A percentile compares a stretch with the other conserved stretches of the same genome.
These are phyloP conservation scores for Danaus chrysippus DNA, from an alignment of 2,888 invertebrate species.

Conservation along the genomic window DNA sequence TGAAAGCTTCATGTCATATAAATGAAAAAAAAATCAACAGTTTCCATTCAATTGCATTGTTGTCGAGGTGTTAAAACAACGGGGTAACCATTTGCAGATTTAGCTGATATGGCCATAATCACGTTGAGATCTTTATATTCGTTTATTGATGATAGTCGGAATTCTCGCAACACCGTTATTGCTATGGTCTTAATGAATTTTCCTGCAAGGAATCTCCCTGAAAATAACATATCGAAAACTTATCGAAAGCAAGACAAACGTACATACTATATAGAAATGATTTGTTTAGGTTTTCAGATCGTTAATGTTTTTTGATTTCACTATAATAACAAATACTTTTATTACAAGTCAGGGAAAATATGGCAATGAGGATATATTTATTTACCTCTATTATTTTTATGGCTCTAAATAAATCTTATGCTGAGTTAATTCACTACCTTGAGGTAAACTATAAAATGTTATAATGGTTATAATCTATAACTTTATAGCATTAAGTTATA, in stretches of 20 bases:
- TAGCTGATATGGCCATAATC: slow-evolving; percentile 52
- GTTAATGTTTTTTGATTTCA: too few relatives aligned
- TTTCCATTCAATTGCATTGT: background rate
- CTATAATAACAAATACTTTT: too few relatives aligned
- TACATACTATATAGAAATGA: too few relatives aligned
- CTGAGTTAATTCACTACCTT: too few relatives aligned
- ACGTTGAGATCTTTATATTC: slow-evolving; percentile 51
- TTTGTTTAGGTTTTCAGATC: too few relatives aligned
- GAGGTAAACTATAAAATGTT: too few relatives aligned
- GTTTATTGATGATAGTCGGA: slow-evolving; percentile 44
- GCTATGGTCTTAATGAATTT: slow-evolving; percentile 59
- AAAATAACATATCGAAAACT: background rate
- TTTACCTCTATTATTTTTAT: too few relatives aligned
- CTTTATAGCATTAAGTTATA: background rate
- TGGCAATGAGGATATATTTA: too few relatives aligned
- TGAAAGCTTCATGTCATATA: background rate
- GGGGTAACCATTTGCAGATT: slow-evolving; percentile 48
- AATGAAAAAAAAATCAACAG: background rate
- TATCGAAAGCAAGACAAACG: too few relatives aligned
- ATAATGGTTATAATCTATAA: too few relatives aligned
- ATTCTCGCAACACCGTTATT: slow-evolving; percentile 49
- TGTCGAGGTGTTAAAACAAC: slow-evolving; percentile 46
- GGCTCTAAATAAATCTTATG: too few relatives aligned
- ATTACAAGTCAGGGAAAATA: too few relatives aligned
- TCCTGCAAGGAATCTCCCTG: slow-evolving; percentile 58